phyloP scores from a whole-genome alignment of 2,888 invertebrate genomes.

The Tenthredo mesomela region DNA sequence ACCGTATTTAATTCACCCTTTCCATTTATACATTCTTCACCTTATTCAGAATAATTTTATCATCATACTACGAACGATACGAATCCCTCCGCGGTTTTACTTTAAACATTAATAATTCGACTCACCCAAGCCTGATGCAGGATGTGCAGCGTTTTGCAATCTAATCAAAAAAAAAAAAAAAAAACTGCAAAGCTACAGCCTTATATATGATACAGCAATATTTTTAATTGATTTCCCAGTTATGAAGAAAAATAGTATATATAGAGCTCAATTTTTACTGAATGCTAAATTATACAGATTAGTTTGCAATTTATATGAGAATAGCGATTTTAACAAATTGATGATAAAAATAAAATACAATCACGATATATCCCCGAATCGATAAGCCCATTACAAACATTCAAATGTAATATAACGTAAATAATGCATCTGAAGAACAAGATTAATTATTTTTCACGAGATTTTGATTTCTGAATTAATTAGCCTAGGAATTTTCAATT shows the following conservation, averaged over 20 bases:
- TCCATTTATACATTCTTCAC: background rate
- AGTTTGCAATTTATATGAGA: background rate
- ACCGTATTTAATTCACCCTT: background rate
- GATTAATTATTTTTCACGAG: background rate
- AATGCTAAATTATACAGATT: background rate
- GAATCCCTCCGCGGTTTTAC: background rate
- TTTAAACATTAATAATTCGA: background rate
- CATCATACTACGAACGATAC: background rate
- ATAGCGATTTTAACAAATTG: background rate
- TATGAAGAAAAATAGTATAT: background rate
- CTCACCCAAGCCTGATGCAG: background rate
- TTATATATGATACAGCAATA: background rate
- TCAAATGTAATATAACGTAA: background rate
- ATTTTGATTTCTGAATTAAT: background rate
- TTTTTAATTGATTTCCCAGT: background rate
- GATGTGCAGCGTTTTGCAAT: background rate
- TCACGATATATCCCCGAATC: background rate
- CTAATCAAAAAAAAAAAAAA: background rate
- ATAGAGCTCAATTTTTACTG: background rate
- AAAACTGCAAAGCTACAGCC: background rate
- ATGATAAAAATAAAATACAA: background rate
- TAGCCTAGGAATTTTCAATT: background rate
- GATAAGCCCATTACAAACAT: background rate
- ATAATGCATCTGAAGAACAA: background rate
- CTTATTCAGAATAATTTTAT: background rate